These are phyloP conservation scores for Phorcus lineatus DNA, from an alignment of 2,888 invertebrate species.

Conservation along the genomic window DNA sequence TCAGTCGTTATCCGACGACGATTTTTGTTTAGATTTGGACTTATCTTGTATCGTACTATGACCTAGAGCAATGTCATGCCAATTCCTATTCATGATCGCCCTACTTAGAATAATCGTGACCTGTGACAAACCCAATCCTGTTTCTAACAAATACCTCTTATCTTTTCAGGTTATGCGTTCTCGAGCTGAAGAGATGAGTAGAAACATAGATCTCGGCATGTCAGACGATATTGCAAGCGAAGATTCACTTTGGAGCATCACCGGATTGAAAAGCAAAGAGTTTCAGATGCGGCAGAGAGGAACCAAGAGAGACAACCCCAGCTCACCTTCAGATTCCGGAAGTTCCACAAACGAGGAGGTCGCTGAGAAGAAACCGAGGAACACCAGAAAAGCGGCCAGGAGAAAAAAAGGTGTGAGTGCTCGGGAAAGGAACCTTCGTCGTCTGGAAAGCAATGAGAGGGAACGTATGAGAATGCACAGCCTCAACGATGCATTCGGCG, in stretches of 20 bases:
- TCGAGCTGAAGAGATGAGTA: slow-evolving; percentile 40
- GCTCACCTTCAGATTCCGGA: slow-evolving; percentile 70
- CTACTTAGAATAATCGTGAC: background rate
- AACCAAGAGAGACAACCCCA: slow-evolving; percentile 60
- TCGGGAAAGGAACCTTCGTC: slow-evolving; percentile 88
- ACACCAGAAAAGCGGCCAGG: slow-evolving; percentile 68
- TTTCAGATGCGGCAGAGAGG: slow-evolving; percentile 44
- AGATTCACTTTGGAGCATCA: slow-evolving; percentile 57
- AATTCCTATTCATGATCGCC: too few species aligned
- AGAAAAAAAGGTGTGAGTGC: slow-evolving; percentile 87
- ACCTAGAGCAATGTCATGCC: too few species aligned
- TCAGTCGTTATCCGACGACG: too few species aligned
- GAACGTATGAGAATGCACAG: slow-evolving; percentile 95
- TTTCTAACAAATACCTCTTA: background rate
- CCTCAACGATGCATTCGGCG: slow-evolving; percentile 92
- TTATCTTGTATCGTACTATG: too few species aligned
- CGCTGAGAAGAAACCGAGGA: slow-evolving; percentile 59
- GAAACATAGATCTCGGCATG: slow-evolving; percentile 49
- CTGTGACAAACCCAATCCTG: background rate
- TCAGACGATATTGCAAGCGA: slow-evolving; percentile 51
- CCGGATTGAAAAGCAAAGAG: slow-evolving; percentile 41
- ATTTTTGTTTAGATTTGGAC: too few species aligned
- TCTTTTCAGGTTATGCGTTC: slow-evolving; percentile 50
- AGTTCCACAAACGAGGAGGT: slow-evolving; percentile 66
- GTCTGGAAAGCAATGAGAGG: slow-evolving; percentile 92